Evolutionary conservation across 2,888 invertebrate species (phyloP).

Genomic region (Leucophenga maculata): DNA sequence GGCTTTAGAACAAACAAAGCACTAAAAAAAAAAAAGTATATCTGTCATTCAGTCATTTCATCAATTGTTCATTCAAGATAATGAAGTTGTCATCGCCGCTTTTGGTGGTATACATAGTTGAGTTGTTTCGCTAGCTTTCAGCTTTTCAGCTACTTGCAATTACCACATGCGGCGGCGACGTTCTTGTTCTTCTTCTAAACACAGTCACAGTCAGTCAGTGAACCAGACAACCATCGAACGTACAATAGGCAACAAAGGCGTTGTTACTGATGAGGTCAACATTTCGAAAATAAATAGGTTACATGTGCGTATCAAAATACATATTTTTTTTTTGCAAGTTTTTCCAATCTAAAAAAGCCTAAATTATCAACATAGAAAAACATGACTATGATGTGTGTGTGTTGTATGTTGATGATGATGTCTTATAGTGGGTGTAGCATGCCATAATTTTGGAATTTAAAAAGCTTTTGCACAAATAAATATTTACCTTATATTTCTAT

Average conservation of each 20-base stretch:
- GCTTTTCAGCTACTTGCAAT: constrained; percentile 5
- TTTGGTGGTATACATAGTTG: constrained; percentile 42
- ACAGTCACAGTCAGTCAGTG: constrained; percentile 35
- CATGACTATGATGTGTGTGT: neutral
- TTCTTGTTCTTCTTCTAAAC: constrained; percentile 36
- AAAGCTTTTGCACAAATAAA: neutral
- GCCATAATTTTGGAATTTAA: too few relatives aligned
- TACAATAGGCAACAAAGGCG: constrained; percentile 36
- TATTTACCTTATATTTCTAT: constrained; percentile 1
- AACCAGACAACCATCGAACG: constrained; percentile 34
- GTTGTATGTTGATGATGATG: too few relatives aligned
- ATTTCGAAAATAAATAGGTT: constrained; percentile 61
- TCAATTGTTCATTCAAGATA: constrained; percentile 32
- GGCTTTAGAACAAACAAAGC: constrained; percentile 21
- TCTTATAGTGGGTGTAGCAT: too few relatives aligned
- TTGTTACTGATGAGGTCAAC: constrained; percentile 55
- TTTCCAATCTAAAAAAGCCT: constrained; percentile 10
- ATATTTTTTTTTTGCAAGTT: neutral
- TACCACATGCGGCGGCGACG: constrained; percentile 21
- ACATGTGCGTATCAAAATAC: constrained; percentile 42
- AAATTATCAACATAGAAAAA: constrained; percentile 19
- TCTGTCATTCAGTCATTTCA: constrained; percentile 33
- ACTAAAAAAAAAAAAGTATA: constrained; percentile 19
- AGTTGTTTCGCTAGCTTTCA: constrained; percentile 41
- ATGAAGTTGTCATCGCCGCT: constrained; percentile 62